Conservation (phyloP, 2,888 invertebrate genomes). For the Sinodicranocentrus sp. region DNA sequence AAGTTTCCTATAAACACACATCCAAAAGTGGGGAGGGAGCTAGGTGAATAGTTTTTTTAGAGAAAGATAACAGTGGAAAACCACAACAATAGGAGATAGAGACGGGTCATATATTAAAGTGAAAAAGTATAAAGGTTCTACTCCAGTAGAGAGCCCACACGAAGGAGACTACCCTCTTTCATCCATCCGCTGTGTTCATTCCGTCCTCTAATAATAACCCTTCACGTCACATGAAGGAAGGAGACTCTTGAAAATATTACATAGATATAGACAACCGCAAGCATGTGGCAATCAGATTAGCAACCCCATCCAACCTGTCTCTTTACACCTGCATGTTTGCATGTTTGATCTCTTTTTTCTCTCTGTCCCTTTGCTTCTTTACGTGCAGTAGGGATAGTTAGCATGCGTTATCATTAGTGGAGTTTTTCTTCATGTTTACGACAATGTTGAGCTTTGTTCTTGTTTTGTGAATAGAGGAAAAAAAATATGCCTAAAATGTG, state of each 20-base stretch:
- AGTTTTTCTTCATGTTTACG: too few relatives aligned
- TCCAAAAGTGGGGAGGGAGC: constrained; percentile 6
- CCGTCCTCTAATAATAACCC: constrained; percentile 42
- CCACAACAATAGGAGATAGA: constrained; percentile 33
- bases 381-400: not conserved
- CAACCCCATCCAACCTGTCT: constrained; percentile 69
- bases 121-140: constrained; percentile 11
- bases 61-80: constrained; percentile 12
- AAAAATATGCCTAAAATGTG: too few relatives aligned
- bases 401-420: too few relatives aligned
- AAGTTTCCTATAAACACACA: too few relatives aligned
- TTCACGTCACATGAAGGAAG: constrained; percentile 46
- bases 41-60: constrained; percentile 18
- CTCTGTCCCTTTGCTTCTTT: not conserved
- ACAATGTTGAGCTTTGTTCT: too few relatives aligned
- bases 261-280: constrained; percentile 60
- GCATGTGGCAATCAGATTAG: constrained; percentile 70
- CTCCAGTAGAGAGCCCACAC: not conserved
- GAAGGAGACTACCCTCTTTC: constrained; percentile 8
- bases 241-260: constrained; percentile 56
- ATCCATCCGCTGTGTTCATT: constrained; percentile 19
- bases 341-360: constrained; percentile 44
- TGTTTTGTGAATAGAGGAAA: too few relatives aligned
- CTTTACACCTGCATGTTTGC: constrained; percentile 69
- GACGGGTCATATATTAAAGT: constrained; percentile 30